phyloP scores from a whole-genome alignment of 2,797 vertebrate genomes.

The Gephyroberyx darwinii region DNA sequence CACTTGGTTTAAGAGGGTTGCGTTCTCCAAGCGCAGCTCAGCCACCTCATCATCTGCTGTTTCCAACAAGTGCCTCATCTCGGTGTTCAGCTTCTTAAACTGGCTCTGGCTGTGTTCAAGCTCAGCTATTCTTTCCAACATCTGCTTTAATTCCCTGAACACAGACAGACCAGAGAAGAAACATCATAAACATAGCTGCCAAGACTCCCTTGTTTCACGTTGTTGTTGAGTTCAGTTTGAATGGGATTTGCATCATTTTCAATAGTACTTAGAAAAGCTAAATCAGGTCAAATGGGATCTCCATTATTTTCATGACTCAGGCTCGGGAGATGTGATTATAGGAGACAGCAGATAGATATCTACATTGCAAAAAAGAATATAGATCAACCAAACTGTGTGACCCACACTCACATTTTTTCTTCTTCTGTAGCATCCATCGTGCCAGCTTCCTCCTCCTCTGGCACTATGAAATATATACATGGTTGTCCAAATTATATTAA shows the following conservation, averaged over 20 bases:
- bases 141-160: constrained; percentile 48
- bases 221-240: too few species aligned
- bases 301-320: too few species aligned
- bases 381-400: not conserved
- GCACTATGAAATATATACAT: too few species aligned
- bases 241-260: too few species aligned
- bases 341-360: too few species aligned
- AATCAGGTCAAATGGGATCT: too few species aligned
- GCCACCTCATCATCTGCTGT: constrained; percentile 66
- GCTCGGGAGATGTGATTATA: not conserved
- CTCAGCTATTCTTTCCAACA: constrained; percentile 68
- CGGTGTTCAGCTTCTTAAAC: constrained; percentile 51
- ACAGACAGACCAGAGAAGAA: constrained; percentile 2
- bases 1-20: constrained; percentile 53
- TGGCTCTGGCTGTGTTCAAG: constrained; percentile 53
- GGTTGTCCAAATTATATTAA: too few species aligned
- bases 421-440: constrained; percentile 41
- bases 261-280: too few species aligned
- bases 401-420: constrained; percentile 63
- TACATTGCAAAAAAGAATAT: too few species aligned
- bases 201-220: too few species aligned
- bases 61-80: constrained; percentile 67
- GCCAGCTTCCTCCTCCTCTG: constrained; percentile 6
- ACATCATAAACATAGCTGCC: not conserved
- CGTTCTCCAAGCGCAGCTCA: constrained; percentile 58